Base-by-base conservation (phyloP, 2,113 vertebrate species). In the Eptatretus burgeri region DNA sequence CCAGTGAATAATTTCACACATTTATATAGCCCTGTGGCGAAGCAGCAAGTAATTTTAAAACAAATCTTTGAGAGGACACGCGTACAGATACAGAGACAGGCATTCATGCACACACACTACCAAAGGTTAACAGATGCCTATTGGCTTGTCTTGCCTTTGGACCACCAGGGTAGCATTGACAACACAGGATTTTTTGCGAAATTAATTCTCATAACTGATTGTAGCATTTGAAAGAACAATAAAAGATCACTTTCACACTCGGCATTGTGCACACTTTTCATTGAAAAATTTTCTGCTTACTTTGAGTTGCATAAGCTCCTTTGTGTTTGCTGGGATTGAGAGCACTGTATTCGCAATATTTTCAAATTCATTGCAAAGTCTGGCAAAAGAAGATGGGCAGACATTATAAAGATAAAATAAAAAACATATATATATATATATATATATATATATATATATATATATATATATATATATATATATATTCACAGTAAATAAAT, bases 291-390 rank as follows among this genome's bases (percentile, higher is more conserved):
- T 17, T 20, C 56, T 12, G 13, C 56, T 60, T 20, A 88, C 85
- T 81, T 82, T 80, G 68, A 85, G 74, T 65, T 79, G 77, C 77
- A 84, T 81, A n/a, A 89, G 74, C 17, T 76, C 76, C 17, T 82
- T 74, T 14, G 82, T 88, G 69, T 80, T 80, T 60, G 73, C 69
- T 4, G 82, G 86, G 5, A 75, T 78, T 65, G 72, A 77, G 65
- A 84, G 74, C 49, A 81, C 81, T 69, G 75, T 84, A 66, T 81
- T 79, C 62, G 82, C 73, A 72, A 93, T 82, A 68, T 64, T 77
- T 69, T 83, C 77, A 79, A 81, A 86, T 64, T 82, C 80, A 14
- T 74, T 67, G 69, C 82, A 82, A 14, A 91, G 68, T 66, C 84
- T 88, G 72, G 68, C 73, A 75, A 16, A 65, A 66, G 56, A 60